phyloP scores from a whole-genome alignment of 1,140 invertebrate species.

The Tetraneura akinire region DNA sequence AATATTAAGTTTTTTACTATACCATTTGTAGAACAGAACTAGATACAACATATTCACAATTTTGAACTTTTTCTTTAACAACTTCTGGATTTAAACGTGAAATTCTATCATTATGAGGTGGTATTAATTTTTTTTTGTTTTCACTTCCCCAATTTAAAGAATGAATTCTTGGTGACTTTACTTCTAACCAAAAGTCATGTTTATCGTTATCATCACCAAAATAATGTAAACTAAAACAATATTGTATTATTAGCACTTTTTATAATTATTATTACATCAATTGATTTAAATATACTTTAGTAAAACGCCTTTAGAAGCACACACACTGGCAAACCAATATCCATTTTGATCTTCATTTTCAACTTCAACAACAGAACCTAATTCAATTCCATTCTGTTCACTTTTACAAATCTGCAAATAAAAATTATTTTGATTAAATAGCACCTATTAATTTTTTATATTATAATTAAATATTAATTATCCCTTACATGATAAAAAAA shows the following conservation, averaged over 20 bases:
- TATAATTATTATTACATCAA: background rate
- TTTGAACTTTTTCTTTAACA: slow-evolving; percentile 29
- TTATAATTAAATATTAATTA: too few species aligned
- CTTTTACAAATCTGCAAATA: slow-evolving; percentile 23
- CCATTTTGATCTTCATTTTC: slow-evolving; percentile 42
- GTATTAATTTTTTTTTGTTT: slow-evolving; percentile 26
- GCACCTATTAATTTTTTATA: too few species aligned
- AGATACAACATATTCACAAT: slow-evolving; percentile 33
- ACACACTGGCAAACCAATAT: slow-evolving; percentile 31
- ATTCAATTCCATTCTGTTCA: slow-evolving; percentile 43
- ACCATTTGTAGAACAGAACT: slow-evolving; percentile 18
- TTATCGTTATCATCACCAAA: slow-evolving; percentile 40
- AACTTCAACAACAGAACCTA: slow-evolving; percentile 16
- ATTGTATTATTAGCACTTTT: background rate
- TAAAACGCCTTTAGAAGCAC: slow-evolving; percentile 30
- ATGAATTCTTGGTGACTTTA: slow-evolving; percentile 25
- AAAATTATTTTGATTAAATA: background rate
- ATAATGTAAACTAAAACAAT: slow-evolving; percentile 21
- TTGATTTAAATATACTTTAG: slow-evolving; percentile 1
- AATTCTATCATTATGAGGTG: slow-evolving; percentile 15
- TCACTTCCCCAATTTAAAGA: slow-evolving; percentile 41
- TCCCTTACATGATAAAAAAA: slow-evolving; percentile 39
- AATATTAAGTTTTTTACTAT: background rate
- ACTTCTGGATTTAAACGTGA: background rate
- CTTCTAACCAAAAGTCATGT: slow-evolving; percentile 26